Evolutionary conservation across 2,113 vertebrate genomes (phyloP).

Genomic region (Bettongia penicillata): DNA sequence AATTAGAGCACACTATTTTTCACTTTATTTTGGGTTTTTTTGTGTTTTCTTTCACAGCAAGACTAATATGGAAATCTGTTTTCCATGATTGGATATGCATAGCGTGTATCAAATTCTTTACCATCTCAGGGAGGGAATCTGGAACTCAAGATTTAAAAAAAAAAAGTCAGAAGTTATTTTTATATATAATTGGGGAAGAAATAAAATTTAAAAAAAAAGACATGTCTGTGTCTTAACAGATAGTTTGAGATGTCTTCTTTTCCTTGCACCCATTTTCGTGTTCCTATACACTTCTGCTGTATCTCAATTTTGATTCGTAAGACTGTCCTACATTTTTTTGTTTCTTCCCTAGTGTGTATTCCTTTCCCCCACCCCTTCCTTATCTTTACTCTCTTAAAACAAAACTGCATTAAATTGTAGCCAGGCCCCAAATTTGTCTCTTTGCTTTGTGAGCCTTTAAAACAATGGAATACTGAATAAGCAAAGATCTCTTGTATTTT

Average conservation of each 20-base stretch:
- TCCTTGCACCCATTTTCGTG: background rate
- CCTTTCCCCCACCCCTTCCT: background rate
- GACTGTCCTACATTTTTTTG: background rate
- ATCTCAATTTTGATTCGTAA: background rate
- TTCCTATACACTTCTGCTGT: background rate
- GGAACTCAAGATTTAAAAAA: too few species aligned
- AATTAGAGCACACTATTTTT: too few species aligned
- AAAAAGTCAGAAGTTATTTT: too few species aligned
- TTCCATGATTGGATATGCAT: too few species aligned
- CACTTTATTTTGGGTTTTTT: too few species aligned
- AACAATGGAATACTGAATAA: background rate
- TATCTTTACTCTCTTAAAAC: background rate
- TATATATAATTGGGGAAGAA: too few species aligned
- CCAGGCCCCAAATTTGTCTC: background rate
- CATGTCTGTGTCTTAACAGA: background rate
- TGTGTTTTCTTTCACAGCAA: too few species aligned
- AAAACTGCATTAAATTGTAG: background rate
- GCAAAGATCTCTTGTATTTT: background rate
- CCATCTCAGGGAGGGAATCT: too few species aligned
- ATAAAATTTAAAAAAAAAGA: background rate
- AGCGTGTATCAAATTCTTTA: too few species aligned
- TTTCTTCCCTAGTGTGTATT: background rate
- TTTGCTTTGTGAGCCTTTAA: background rate
- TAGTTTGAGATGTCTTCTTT: background rate
- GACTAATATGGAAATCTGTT: too few species aligned